Evolutionary conservation across 1,140 invertebrate species (phyloP).

Genomic region (Bombus difficillimus): DNA sequence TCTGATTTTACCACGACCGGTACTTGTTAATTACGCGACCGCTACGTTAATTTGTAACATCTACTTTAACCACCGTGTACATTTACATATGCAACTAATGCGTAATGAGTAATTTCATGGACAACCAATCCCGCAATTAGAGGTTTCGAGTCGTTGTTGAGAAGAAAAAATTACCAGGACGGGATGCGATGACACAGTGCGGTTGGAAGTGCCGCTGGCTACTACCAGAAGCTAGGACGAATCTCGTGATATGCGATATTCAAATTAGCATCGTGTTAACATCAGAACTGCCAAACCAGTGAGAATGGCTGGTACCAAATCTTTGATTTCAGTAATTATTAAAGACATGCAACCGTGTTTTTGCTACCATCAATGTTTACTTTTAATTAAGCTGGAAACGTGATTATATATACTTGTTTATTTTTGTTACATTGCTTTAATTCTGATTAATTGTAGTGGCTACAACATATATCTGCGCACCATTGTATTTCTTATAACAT

Average conservation of each 20-base stretch:
- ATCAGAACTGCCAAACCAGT: not conserved
- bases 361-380: too few species aligned
- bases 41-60: conserved; percentile 11
- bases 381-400: too few species aligned
- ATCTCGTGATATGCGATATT: not conserved
- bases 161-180: not conserved
- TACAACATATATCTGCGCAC: not conserved
- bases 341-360: not conserved
- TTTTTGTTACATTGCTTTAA: not conserved
- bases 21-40: not conserved
- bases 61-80: not conserved
- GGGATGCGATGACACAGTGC: not conserved
- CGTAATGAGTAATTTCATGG: not conserved
- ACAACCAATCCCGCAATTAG: not conserved
- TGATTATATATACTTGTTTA: not conserved
- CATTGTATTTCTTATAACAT: not conserved
- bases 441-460: not conserved
- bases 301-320: not conserved
- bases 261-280: not conserved
- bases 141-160: not conserved
- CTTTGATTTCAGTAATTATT: not conserved
- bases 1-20: not conserved
- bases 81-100: conserved; percentile 9
- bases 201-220: not conserved
- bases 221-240: not conserved